Evolutionary conservation across 2,113 vertebrate species (phyloP).

Genomic region (Peromyscus maniculatus): DNA sequence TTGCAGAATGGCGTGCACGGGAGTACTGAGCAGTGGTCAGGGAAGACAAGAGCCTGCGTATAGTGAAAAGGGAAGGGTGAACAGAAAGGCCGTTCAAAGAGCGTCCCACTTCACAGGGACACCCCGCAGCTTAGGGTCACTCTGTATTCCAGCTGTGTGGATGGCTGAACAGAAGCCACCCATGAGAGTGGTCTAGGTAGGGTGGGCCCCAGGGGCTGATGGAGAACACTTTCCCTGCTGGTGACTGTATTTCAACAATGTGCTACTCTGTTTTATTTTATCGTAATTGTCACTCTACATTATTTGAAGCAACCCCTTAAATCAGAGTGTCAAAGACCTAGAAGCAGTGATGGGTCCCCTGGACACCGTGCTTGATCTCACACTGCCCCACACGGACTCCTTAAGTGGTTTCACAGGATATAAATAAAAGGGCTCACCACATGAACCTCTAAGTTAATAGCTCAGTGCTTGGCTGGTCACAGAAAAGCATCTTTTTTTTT

Average conservation of each 20-base stretch:
- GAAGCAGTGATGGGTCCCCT: not conserved
- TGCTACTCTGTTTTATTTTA: not conserved
- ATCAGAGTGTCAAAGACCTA: not conserved
- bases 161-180: not conserved
- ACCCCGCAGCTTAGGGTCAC: not conserved
- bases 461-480: not conserved
- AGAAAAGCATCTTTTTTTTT: not conserved
- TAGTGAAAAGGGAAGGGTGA: not conserved
- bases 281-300: not conserved
- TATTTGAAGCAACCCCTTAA: not conserved
- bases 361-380: not conserved
- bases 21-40: not conserved
- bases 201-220: not conserved
- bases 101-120: not conserved
- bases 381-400: not conserved
- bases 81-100: not conserved
- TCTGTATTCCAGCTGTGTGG: too few relatives aligned
- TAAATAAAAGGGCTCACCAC: not conserved
- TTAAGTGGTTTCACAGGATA: not conserved
- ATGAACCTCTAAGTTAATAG: not conserved
- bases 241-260: not conserved
- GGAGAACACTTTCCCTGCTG: not conserved
- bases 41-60: not conserved
- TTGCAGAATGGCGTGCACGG: not conserved
- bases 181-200: not conserved